Evolutionary conservation across 2,113 vertebrate genomes (phyloP), one percentile per base, ranked within the genome.

Genomic region (Vidua chalybeata): DNA sequence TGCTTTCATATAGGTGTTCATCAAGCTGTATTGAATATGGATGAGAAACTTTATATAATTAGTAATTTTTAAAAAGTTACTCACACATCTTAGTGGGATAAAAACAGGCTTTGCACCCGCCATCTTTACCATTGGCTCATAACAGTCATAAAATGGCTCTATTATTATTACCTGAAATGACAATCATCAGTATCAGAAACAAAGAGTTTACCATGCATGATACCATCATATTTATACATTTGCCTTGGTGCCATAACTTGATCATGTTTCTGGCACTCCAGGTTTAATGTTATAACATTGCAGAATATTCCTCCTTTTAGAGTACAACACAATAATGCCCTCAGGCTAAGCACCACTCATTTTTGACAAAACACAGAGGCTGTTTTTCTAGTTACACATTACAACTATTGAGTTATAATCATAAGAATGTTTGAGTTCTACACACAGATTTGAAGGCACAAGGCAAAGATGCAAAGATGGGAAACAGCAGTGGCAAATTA

Each of bases 111-210:
- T 99, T 74, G 97, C 99, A 89, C 99, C 98, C 0, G 98, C 99
- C 99, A 99, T 99, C 93, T 96, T 98, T 37, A 99, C 98, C 99
- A 99, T 99, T 9, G 99, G 98, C 30, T 99, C 98, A 3, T 99
- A 99, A 94, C 99, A 99, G 75, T 99, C 99, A 85, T 98, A 99
- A 97, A 99, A 99, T 28, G 99, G 99, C 68, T 99, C 99, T 61
- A 99, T 99, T 83, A 99, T 98, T 97, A 99, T 99, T 68, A 99
- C 99, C 99, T 99, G 92, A 94, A 96, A 96, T 85, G 51, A 97
- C 68, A 77, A 88, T 39, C 15, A 77, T 13, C 43, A 58, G 73
- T 52, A 68, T 94, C n/a, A 91, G 72, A 93, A 92, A 74, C 18
- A 87, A 31, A 87, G 48, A 84, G 58, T 67, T 64, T 59, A 80